phyloP scores from a whole-genome alignment of 2,888 invertebrate genomes.

The Laothoe populi region DNA sequence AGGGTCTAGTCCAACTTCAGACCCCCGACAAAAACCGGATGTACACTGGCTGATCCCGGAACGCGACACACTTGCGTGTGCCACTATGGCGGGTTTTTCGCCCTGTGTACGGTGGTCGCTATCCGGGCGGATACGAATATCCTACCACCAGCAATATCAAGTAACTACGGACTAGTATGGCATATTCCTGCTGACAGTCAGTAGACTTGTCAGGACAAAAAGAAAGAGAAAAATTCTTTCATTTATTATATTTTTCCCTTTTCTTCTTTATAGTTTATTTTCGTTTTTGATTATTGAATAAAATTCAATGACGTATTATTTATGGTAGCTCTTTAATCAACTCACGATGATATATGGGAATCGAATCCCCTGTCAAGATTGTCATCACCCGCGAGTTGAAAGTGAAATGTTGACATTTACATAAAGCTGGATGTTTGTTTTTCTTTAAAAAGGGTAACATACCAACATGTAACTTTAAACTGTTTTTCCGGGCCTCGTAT shows the following conservation, averaged over 20 bases:
- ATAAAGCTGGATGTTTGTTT: slow-evolving; percentile 49
- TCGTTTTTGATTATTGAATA: neutral
- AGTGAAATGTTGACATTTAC: slow-evolving; percentile 46
- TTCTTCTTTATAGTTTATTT: neutral
- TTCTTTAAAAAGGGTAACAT: slow-evolving; percentile 49
- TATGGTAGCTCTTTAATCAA: neutral
- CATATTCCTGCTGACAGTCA: too few relatives aligned
- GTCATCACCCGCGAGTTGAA: slow-evolving; percentile 33
- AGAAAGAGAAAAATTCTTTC: too few relatives aligned
- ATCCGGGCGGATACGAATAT: too few relatives aligned
- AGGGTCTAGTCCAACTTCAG: too few relatives aligned
- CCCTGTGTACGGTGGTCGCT: too few relatives aligned
- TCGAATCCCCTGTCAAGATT: slow-evolving; percentile 21
- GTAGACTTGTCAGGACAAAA: too few relatives aligned
- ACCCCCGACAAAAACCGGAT: too few relatives aligned
- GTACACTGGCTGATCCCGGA: too few relatives aligned
- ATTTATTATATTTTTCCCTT: neutral
- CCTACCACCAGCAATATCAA: too few relatives aligned
- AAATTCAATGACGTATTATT: neutral
- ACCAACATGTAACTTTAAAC: slow-evolving; percentile 51
- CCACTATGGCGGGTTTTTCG: too few relatives aligned
- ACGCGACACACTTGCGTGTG: too few relatives aligned
- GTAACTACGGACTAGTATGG: too few relatives aligned
- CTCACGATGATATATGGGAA: slow-evolving; percentile 19
- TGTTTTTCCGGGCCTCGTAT: slow-evolving; percentile 50